Base-by-base conservation (phyloP, 2,113 vertebrate species). In the Lethenteron reissneri region DNA sequence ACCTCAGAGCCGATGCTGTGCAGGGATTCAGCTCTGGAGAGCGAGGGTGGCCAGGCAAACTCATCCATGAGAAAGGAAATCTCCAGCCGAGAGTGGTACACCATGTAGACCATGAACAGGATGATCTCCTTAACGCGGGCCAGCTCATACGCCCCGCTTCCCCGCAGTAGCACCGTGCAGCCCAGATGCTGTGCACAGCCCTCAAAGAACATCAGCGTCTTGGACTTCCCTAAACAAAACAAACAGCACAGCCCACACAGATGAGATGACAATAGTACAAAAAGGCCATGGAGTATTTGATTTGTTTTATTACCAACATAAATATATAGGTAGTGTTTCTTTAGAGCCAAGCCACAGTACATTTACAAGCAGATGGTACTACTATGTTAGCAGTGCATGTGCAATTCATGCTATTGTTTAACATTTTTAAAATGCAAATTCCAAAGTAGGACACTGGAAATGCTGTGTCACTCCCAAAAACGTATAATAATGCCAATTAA, bases 21-120 rank as follows among this genome's bases (percentile, higher is more conserved):
- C 75, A 95, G 88, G 9, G 88, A 90, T 68, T 81, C 72, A 72
- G 81, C 89, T 74, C 84, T 86, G 10, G 81, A 76, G 69, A 91
- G 75, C 56, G 83, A 87, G 58, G 94, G 94, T 1, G 92, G 94
- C 94, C 97, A 97, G 62, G 94, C 92, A 74, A 99, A 99, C 74
- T 99, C 94, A 70, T 99, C 94, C 94, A 99, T 99, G 73, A 99
- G 90, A 77, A 99, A 96, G n/a, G 92, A 96, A 74, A 99, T 95
- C 80, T 99, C 94, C 69, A 99, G 81, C 77, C 95, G 92, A 19
- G 89, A 99, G 82, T 99, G 94, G 78, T 99, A 97, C 71, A 92
- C 94, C 71, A 95, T 91, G 69, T 85, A 97, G 77, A 91, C 77
- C 92, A 99, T 97, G 75, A 99, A 85, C 76, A 88, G 84, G 2